Conservation (phyloP, 2,113 vertebrate species). For the Terrapene triunguis region DNA sequence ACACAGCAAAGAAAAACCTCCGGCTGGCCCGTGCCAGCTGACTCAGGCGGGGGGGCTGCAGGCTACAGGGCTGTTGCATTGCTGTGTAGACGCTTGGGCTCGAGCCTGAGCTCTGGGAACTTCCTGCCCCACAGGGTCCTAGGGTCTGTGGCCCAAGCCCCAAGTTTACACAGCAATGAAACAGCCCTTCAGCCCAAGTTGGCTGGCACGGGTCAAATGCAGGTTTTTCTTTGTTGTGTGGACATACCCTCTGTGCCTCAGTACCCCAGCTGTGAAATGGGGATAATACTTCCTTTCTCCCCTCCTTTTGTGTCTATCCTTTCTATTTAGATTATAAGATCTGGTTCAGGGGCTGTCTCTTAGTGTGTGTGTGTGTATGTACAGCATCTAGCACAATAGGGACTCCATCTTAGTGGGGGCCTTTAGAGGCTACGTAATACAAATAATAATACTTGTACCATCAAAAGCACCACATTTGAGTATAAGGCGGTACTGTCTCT, state of each 20-base stretch:
- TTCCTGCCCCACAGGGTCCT: not conserved
- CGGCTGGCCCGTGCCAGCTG: not conserved
- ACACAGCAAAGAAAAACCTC: not conserved
- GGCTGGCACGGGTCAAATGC: not conserved
- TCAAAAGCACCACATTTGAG: not conserved
- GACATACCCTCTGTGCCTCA: not conserved
- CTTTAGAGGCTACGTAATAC: not conserved
- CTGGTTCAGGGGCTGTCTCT: not conserved
- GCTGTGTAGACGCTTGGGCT: not conserved
- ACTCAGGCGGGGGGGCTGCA: not conserved
- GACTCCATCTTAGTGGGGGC: not conserved
- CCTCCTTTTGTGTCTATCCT: not conserved
- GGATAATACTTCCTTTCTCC: not conserved
- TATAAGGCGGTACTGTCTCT: not conserved
- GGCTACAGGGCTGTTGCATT: not conserved
- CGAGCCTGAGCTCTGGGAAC: not conserved
- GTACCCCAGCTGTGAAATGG: not conserved
- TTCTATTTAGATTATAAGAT: not conserved
- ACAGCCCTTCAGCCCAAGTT: not conserved
- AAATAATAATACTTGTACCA: not conserved
- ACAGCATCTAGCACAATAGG: not conserved
- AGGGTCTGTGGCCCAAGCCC: not conserved
- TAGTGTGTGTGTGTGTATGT: rapidly evolving
- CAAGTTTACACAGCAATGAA: not conserved
- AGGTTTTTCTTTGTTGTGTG: not conserved